Base-by-base conservation (phyloP, 1,140 invertebrate genomes). In the Hetaerina americana region DNA sequence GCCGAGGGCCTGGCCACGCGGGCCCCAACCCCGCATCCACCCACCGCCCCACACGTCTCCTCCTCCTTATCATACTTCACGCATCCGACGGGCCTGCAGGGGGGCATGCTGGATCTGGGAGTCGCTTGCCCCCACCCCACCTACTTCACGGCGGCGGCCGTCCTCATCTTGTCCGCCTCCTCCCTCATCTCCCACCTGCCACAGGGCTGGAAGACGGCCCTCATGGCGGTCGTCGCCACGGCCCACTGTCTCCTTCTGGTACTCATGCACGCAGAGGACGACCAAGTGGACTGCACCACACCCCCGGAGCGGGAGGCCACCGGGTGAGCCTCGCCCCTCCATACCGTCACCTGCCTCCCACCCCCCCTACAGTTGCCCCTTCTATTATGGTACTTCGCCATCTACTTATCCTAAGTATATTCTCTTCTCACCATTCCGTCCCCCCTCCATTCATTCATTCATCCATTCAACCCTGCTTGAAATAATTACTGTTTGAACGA, bases 161-260 rank as follows among this genome's bases (percentile, higher is more conserved):
- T 91, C n/a, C 79, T 92, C 27, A 86, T 88, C 31, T 78, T 92
- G 27, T 82, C 92, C 40, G 88, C 87, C 0, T 85, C 89, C 22
- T 87, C 90, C 5, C 85, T 92, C 74, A 86, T 92, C 69, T 87
- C 88, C 0, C 90, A 92, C 74, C 81, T 92, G 24, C 87, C 88
- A 72, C 89, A 92, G 79, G 78, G 91, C 18, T 83, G 85, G 75
- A 92, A 92, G 79, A 84, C 87, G 12, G 77, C 84, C 5, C 77
- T 92, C 25, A 86, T 92, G 78, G 75, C 87, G 22, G 68, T 84
- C 0, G 83, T 92, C 5, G 82, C 87, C 0, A 81, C 82, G 68
- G 77, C 83, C 0, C 89, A 92, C 75, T 87, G 87, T 75, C 18
- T 69, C 66, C 29, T 26, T 18, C n/a, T 49, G 8, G 18, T 73